A percentile compares a stretch with the other conserved stretches of the same genome.
These are phyloP conservation scores for Anableps anableps DNA, from an alignment of 2,797 vertebrate genomes.

Conservation along the genomic window DNA sequence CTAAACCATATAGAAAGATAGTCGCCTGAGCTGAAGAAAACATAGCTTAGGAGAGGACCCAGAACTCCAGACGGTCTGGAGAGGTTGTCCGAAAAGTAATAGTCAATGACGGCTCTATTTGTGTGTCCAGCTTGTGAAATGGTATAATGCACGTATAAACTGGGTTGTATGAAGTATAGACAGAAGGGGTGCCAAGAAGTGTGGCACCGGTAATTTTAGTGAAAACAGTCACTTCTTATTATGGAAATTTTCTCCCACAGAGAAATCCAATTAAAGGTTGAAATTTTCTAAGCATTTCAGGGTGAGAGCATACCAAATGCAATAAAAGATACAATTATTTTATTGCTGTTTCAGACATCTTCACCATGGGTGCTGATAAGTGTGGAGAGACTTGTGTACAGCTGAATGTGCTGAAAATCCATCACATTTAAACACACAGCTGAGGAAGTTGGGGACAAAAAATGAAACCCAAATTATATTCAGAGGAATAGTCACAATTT, in stretches of 20 bases:
- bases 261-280: not conserved
- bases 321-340: not conserved
- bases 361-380: not conserved
- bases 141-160: not conserved
- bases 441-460: not conserved
- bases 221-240: not conserved
- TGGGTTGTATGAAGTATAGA: too few species aligned
- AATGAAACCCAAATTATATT: not conserved
- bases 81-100: not conserved
- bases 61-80: not conserved
- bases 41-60: not conserved
- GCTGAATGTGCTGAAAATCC: not conserved
- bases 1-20: too few species aligned
- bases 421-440: not conserved
- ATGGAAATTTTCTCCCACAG: too few species aligned
- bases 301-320: not conserved
- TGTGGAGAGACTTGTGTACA: not conserved
- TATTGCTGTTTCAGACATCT: not conserved
- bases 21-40: not conserved
- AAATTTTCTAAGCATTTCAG: not conserved
- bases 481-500: not conserved
- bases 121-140: not conserved
- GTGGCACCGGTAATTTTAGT: not conserved
- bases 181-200: not conserved
- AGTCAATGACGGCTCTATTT: not conserved